Percentiles rank a stretch among this genome's conserved stretches.
Conservation (phyloP, 2,888 invertebrate species). For the Agrilus cyanescens region DNA sequence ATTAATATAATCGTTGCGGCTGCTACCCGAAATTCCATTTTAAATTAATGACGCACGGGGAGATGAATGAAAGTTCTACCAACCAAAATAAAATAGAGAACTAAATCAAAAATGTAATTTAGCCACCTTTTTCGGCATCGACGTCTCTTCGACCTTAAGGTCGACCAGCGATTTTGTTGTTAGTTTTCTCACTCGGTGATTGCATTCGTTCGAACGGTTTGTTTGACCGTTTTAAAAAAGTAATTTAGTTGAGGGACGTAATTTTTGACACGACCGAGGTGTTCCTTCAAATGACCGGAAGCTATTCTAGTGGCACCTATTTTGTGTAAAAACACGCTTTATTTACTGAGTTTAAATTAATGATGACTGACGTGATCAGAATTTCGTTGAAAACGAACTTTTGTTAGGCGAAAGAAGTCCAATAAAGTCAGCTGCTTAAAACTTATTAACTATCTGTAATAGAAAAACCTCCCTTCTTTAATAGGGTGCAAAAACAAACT, state of each 20-base stretch:
- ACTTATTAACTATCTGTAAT: no score
- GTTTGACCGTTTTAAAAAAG: conserved; percentile 16
- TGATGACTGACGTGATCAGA: background rate
- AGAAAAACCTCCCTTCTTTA: no score
- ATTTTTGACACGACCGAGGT: conserved; percentile 23
- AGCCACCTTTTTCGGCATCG: conserved; percentile 20
- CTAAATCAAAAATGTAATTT: conserved; percentile 28
- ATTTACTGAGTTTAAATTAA: conserved; percentile 3
- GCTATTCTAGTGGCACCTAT: conserved; percentile 25
- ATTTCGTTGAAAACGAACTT: no score
- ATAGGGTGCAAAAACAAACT: no score
- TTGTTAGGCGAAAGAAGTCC: no score
- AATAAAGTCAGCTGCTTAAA: no score
- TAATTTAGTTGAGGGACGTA: conserved; percentile 25
- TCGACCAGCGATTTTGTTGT: conserved; percentile 3
- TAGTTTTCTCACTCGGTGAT: no score
- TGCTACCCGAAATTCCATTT: conserved; percentile 25
- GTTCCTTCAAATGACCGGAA: conserved; percentile 24
- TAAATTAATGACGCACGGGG: conserved; percentile 24
- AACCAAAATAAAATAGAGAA: conserved; percentile 19
- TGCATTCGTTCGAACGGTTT: background rate
- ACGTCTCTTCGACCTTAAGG: conserved; percentile 15
- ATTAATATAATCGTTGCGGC: conserved; percentile 3
- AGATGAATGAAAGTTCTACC: conserved; percentile 27
- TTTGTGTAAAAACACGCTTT: conserved; percentile 9